Evolutionary conservation across 2,113 vertebrate species (phyloP).

Genomic region (Pholis gunnellus): DNA sequence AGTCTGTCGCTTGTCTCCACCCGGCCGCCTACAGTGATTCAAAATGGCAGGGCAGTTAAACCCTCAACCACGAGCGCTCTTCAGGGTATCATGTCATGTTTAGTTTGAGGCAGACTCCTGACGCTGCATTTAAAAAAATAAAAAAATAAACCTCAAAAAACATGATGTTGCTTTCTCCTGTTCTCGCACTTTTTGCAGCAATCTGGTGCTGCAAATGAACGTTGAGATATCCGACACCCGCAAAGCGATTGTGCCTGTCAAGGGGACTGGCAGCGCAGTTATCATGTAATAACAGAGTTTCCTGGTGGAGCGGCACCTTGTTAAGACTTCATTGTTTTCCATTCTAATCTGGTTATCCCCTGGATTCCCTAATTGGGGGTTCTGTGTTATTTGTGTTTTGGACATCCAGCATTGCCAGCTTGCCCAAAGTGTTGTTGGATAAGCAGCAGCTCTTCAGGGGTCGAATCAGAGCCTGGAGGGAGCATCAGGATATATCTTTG

Average conservation of each 20-base stretch:
- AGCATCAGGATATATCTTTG: constrained; percentile 65
- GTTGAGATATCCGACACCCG: constrained; percentile 22
- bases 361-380: background rate
- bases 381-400: constrained; percentile 29
- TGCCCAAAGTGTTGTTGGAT: constrained; percentile 46
- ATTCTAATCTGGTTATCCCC: constrained; percentile 4
- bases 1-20: constrained; percentile 51
- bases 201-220: constrained; percentile 27
- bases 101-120: constrained; percentile 29
- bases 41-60: constrained; percentile 67
- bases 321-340: constrained; percentile 26
- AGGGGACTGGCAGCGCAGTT: background rate
- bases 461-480: constrained; percentile 54
- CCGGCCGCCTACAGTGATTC: constrained; percentile 48
- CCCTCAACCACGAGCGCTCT: constrained; percentile 41
- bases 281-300: constrained; percentile 20
- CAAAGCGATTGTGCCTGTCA: constrained; percentile 14
- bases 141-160: background rate
- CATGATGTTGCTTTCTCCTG: constrained; percentile 4
- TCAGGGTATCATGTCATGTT: constrained; percentile 48
- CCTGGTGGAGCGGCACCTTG: constrained; percentile 12
- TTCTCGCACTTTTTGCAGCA: constrained; percentile 10
- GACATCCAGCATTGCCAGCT: constrained; percentile 25
- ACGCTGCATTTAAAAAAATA: constrained; percentile 16
- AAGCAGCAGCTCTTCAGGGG: constrained; percentile 53